Evolutionary conservation across 2,113 vertebrate species (phyloP).

Genomic region (Labeo rohita): DNA sequence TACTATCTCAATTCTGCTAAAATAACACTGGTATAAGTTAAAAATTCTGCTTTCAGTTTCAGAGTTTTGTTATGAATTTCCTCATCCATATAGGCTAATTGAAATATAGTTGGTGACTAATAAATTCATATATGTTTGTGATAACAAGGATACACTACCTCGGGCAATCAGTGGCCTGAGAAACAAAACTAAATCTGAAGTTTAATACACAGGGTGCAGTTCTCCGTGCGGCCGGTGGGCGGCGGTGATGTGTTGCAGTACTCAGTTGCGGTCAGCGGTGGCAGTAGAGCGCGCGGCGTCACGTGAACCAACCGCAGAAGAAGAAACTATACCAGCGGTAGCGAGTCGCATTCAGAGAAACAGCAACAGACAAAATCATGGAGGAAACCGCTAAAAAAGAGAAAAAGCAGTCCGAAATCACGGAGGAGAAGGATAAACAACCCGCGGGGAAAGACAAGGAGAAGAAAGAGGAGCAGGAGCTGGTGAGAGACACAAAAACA

Average conservation of each 20-base stretch:
- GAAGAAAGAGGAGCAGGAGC: slow-evolving; percentile 80
- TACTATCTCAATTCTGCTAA: no score
- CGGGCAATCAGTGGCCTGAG: no score
- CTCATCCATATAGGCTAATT: no score
- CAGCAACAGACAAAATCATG: slow-evolving; percentile 63
- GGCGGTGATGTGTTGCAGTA: background rate
- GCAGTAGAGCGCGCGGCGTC: background rate
- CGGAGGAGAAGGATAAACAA: slow-evolving; percentile 74
- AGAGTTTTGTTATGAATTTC: no score
- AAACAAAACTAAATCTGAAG: no score
- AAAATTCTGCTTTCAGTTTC: no score
- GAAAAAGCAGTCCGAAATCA: slow-evolving; percentile 73
- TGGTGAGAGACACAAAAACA: slow-evolving; percentile 63
- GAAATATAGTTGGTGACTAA: no score
- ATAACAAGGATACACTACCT: no score
- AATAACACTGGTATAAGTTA: no score
- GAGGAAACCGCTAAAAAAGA: slow-evolving; percentile 81
- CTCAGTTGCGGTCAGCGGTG: background rate
- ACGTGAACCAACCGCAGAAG: background rate
- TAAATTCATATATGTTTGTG: no score
- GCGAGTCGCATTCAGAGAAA: background rate
- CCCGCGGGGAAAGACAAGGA: slow-evolving; percentile 76
- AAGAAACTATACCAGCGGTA: background rate
- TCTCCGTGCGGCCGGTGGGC: background rate
- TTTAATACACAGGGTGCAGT: background rate